Base-by-base conservation (phyloP, 2,797 vertebrate species). In the Cyclopterus lumpus region DNA sequence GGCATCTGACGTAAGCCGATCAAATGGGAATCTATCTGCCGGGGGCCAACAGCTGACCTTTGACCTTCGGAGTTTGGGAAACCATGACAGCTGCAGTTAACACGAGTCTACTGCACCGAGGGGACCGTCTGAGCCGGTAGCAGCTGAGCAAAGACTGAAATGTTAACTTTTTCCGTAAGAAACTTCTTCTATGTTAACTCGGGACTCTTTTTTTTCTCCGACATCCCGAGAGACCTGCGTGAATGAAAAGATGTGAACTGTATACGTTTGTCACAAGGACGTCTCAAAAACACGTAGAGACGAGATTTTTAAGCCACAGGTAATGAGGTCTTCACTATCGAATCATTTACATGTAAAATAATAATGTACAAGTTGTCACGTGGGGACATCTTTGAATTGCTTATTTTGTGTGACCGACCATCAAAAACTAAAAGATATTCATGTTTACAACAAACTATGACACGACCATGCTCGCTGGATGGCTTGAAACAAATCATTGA, bases 111-210 rank as follows among this genome's bases (percentile, higher is more conserved):
- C 57, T 10, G 81, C 69, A 55, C 53, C 11, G 1, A 77, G 70
- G 72, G 49, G 82, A 71, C 36, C 1, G 65, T 40, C 70, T 58
- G 79, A 73, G 76, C 51, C 2, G 61, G 82, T n/a, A 75, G 73
- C 92, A 93, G 93, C 92, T 93, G 92, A 92, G 90, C 82, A 92
- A 91, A 93, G 91, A 82, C 64, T 73, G 49, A 68, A 89, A 85
- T 87, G 82, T 85, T 91, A 88, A 90, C 87, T 61, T 77, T n/a
- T 70, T 38, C 58, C n/a, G 79, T 5, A 57, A 57, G 66, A 30
- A 64, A 60, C 84, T 79, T 86, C 88, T 79, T 86, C 28, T 78
- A 67, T 62, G 85, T 78, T 82, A 84, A 70, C 83, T 68, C 48
- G 77, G 75, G 88, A 84, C 77, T 89, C 67, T 46, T 58, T 60